Base-by-base conservation (phyloP, 2,797 vertebrate species). In the Scolopax rusticola region DNA sequence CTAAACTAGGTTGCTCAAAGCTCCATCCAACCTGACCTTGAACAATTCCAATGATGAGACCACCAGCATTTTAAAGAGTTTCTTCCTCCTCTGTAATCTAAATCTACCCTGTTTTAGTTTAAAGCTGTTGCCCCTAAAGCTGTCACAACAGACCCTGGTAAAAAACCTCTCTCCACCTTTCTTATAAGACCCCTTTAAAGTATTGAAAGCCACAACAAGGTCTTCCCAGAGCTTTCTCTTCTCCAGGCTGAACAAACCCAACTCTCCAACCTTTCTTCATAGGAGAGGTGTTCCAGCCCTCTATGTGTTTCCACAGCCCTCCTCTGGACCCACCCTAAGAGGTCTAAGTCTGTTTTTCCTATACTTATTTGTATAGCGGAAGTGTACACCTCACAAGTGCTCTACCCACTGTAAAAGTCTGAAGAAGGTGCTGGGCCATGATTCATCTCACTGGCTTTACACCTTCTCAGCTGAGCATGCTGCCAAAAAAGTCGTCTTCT, bases 221-320 rank as follows among this genome's bases (percentile, higher is more conserved):
- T 78, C 3, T 70, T 6, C 9, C 27, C 0, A 0, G 43, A 78
- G 8, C 2, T 24, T 64, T 63, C 33, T 30, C 14, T 70, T 71
- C 19, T 85, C 17, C 33, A 68, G 20, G 9, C 20, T 78, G 36
- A 54, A 54, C 7, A 78, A 14, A 1, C 1, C 15, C 38, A 64
- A 27, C 23, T 47, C 9, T 69, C 32, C 59, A 81, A 12, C 18
- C 21, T 75, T 6, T 74, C 20, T 59, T 71, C 27, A 27, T n/a
- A 69, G 5, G 6, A 78, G 24, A 71, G 12, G 2, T 61, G 8
- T 28, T 89, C 33, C 48, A 89, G 8, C 11, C 14, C n/a, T 68
- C 45, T 56, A 23, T 25, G 38, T 2, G 32, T 65, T 65, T 69
- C 51, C 41, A 9, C 50, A 33, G 28, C 12, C 24, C 11, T 74